A percentile compares a stretch with the other conserved stretches of the same genome.
Conservation (phyloP, 2,113 vertebrate genomes). For the Dicrurus megarhynchus region DNA sequence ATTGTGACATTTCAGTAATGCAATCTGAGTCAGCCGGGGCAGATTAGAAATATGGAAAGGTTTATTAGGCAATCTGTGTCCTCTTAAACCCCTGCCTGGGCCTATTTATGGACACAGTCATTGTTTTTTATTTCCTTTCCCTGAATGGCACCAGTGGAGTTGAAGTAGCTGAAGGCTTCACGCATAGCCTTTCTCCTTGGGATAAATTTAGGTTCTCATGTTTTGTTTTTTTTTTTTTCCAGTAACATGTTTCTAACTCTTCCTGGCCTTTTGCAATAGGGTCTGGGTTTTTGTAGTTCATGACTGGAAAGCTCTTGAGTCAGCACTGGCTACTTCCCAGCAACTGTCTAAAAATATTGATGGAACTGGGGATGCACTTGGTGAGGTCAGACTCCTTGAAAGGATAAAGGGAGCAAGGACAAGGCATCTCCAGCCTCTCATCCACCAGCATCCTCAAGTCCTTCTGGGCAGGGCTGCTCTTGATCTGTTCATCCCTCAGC, state of each 20-base stretch:
- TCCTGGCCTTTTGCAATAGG: neutral
- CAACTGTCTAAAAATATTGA: neutral
- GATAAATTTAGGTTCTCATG: neutral
- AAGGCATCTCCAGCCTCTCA: neutral
- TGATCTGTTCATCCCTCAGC: neutral
- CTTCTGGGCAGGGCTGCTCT: neutral
- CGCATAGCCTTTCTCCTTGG: neutral
- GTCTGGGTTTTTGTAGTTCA: neutral
- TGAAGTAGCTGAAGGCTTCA: neutral
- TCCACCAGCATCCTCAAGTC: neutral
- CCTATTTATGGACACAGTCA: conserved; percentile 5
- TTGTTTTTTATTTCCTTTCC: conserved; percentile 43
- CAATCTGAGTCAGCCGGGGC: neutral
- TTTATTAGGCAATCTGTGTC: conserved; percentile 16
- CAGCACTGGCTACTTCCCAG: neutral
- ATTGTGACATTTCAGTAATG: conserved; percentile 36
- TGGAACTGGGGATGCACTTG: neutral
- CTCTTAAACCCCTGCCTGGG: neutral
- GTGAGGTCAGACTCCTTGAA: neutral
- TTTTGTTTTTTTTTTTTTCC: neutral
- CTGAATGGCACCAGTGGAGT: neutral
- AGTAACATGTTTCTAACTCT: neutral
- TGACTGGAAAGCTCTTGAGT: conserved; percentile 6
- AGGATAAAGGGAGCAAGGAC: neutral
- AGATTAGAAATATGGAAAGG: conserved; percentile 24